Evolutionary conservation across 2,888 invertebrate genomes (phyloP).

Genomic region (Tetranychus truncatus): DNA sequence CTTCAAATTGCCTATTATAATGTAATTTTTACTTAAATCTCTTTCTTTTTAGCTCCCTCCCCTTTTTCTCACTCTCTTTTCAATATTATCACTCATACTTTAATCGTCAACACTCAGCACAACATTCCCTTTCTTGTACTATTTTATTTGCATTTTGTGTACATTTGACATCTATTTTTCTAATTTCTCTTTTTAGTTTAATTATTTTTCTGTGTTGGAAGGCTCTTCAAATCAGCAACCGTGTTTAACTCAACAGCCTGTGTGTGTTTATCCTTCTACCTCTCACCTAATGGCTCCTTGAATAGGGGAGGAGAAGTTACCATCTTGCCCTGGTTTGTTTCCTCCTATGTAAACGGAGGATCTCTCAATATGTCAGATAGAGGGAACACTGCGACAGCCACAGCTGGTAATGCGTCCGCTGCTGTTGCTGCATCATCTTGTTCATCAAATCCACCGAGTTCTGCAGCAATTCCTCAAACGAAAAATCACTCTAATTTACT

Average conservation of each 20-base stretch:
- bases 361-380: background rate
- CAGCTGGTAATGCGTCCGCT: background rate
- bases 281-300: background rate
- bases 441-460: background rate
- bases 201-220: background rate
- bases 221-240: background rate
- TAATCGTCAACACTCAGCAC: no score
- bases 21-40: background rate
- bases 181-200: background rate
- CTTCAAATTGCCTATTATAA: background rate
- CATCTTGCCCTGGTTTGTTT: background rate
- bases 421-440: background rate
- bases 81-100: background rate
- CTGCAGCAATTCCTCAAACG: background rate
- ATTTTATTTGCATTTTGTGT: background rate
- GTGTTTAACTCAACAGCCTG: background rate
- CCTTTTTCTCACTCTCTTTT: background rate
- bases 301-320: background rate
- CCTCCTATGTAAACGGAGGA: background rate
- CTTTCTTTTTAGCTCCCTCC: background rate
- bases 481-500: background rate
- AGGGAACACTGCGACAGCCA: background rate
- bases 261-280: constrained; percentile 1
- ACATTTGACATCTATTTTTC: background rate
- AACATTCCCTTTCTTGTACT: background rate